Base-by-base conservation (phyloP, 2,888 invertebrate genomes). In the Scotopteryx bipunctaria region DNA sequence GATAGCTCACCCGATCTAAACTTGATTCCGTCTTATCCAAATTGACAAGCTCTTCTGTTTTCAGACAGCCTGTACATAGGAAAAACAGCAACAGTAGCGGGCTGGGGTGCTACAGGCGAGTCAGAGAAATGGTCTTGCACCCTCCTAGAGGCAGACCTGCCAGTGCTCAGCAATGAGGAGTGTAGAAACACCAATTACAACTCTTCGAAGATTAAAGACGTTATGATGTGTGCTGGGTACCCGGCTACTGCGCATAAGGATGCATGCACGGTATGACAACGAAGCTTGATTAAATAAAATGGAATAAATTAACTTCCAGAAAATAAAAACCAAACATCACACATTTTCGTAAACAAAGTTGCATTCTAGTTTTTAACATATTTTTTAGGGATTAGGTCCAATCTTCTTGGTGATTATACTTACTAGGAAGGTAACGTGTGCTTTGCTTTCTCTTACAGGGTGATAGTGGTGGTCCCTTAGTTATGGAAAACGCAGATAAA, bases 181-280 rank as follows among this genome's bases (percentile, higher is more conserved):
- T 96, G 96, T 70, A 91, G 91, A 53, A 92, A 83, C 36, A 96
- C 96, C 1, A 96, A 94, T 63, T 97, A 97, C 78, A 95, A 94
- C 36, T 91, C 93, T 4, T 92, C 94, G 45, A 96, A 96, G 93
- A 97, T 97, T 59, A 95, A 95, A 8, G 95, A 96, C 58, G 96
- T 95, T 67, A 97, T 97, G 97, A 83, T 97, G 88, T 97, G 96
- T 70, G 96, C 96, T 8, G 96, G 96, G 0, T 96, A 93, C 76
- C 93, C 93, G 0, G 92, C 92, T 32, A 91, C 89, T 0, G 96
- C 96, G 4, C 92, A 93, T 73, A 95, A 93, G 66, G 96, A 96
- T 73, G 95, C 95, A 8, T 96, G 96, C 70, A 96, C 96, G 86
- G 96, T 96, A 45, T 9, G n/a, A n/a, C n/a, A n/a, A n/a, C n/a